Conservation (phyloP, 2,113 vertebrate species). For the Delphinapterus leucas region DNA sequence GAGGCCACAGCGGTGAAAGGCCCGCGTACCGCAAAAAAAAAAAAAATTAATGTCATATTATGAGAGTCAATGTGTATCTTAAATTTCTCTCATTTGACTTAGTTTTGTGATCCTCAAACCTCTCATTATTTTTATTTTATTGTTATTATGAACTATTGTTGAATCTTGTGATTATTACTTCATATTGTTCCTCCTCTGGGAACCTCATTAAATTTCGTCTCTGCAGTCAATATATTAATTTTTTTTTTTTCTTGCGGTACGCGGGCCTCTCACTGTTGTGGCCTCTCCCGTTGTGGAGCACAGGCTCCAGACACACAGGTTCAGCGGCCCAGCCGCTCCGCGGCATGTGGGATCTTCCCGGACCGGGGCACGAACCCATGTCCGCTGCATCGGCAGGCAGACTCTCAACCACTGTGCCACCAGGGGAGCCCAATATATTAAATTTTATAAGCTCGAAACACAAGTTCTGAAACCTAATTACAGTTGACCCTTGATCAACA, state of each 20-base stretch:
- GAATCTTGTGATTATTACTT: neutral
- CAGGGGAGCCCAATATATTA: neutral
- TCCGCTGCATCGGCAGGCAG: too few relatives aligned
- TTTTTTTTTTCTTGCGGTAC: neutral
- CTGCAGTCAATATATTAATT: neutral
- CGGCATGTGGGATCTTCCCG: too few relatives aligned
- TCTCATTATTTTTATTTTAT: neutral
- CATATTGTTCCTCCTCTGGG: neutral
- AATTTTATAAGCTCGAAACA: neutral
- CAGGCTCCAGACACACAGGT: too few relatives aligned
- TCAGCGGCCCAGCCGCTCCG: too few relatives aligned
- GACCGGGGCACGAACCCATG: too few relatives aligned
- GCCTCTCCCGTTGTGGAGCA: too few relatives aligned
- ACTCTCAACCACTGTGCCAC: too few relatives aligned
- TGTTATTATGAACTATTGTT: neutral
- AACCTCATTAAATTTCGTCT: constrained; percentile 26
- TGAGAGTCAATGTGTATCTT: neutral
- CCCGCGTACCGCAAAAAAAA: too few relatives aligned
- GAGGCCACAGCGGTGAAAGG: too few relatives aligned
- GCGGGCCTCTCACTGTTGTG: too few relatives aligned
- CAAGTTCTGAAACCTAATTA: neutral
- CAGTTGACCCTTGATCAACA: neutral
- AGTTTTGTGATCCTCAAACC: neutral
- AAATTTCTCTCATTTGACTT: neutral
- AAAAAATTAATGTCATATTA: neutral